These are phyloP conservation scores for Odontophorus gujanensis DNA, from an alignment of 2,113 vertebrate species.

Conservation along the genomic window DNA sequence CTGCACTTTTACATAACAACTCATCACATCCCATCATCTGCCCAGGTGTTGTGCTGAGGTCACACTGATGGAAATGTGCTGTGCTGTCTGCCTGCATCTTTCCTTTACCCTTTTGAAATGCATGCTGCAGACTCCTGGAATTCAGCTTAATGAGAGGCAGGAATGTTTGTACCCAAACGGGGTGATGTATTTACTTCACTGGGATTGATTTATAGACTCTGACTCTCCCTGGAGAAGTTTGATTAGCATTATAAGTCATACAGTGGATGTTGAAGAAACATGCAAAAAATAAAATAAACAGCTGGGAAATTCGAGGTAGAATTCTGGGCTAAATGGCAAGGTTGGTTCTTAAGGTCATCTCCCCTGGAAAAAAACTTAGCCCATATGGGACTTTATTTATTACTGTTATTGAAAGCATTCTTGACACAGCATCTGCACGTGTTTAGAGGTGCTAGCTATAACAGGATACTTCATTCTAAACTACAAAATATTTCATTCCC, in stretches of 20 bases:
- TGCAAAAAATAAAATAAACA: neutral
- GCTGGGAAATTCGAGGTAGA: neutral
- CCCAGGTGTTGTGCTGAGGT: neutral
- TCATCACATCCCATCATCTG: neutral
- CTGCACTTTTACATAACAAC: neutral
- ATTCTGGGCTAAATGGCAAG: neutral
- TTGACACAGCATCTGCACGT: neutral
- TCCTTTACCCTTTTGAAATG: constrained; percentile 12
- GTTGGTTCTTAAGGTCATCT: neutral
- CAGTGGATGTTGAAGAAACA: neutral
- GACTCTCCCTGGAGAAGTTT: constrained; percentile 29
- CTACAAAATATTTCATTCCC: neutral
- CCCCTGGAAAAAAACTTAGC: neutral
- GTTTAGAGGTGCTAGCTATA: neutral
- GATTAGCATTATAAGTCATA: constrained; percentile 14
- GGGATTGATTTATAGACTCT: constrained; percentile 50
- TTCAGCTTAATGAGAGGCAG: constrained; percentile 32
- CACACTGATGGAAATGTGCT: neutral
- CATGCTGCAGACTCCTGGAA: neutral
- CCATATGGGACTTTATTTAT: neutral
- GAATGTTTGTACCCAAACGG: constrained; percentile 37
- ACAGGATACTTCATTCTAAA: neutral
- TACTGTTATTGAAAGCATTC: neutral
- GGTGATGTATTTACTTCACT: constrained; percentile 54
- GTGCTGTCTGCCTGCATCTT: neutral